phyloP scores from a whole-genome alignment of 2,113 vertebrate species.

The Motacilla alba region DNA sequence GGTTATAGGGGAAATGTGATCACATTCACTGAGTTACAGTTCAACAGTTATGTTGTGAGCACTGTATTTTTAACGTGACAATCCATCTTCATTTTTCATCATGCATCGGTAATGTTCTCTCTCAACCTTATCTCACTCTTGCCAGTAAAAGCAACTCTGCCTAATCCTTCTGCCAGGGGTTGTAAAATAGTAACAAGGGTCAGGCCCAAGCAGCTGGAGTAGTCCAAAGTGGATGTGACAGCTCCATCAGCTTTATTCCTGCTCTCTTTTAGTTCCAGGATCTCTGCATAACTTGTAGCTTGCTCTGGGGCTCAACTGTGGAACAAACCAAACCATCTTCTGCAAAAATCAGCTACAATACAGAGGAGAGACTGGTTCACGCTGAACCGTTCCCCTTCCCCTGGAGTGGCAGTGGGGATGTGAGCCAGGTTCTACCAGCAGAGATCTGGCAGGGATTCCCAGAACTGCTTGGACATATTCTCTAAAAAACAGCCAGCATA shows the following conservation, averaged over 20 bases:
- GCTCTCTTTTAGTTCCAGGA: not conserved
- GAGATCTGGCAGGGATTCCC: not conserved
- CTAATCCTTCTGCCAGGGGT: not conserved
- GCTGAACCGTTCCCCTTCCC: not conserved
- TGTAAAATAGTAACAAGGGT: not conserved
- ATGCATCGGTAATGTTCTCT: not conserved
- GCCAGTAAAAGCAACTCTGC: constrained; percentile 2
- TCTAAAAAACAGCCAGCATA: accelerated
- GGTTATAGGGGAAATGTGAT: not conserved
- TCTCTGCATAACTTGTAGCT: not conserved
- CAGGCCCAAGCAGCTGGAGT: not conserved
- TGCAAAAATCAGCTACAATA: not conserved
- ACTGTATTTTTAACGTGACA: not conserved
- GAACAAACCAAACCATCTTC: not conserved
- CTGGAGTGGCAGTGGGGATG: not conserved
- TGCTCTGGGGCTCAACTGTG: not conserved
- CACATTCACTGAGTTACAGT: not conserved
- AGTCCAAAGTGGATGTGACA: not conserved
- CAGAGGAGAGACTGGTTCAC: not conserved
- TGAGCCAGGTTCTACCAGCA: not conserved
- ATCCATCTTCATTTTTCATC: not conserved
- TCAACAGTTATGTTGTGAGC: not conserved
- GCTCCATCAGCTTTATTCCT: not conserved
- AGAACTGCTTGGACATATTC: not conserved
- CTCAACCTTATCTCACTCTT: not conserved